Base-by-base conservation (phyloP, 2,113 vertebrate genomes). In the Willisornis vidua region DNA sequence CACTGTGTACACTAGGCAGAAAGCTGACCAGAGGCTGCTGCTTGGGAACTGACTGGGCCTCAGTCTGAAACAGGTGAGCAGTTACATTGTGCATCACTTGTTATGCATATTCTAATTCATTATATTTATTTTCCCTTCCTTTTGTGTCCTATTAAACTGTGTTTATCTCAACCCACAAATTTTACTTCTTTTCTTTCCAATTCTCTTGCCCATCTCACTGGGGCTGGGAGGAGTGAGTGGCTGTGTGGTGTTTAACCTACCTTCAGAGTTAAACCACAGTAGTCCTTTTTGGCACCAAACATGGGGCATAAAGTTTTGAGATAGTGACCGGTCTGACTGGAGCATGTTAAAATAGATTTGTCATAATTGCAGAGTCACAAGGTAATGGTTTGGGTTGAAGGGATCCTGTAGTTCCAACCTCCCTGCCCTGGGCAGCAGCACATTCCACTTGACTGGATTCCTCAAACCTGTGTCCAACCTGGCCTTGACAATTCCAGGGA, bases 251-350 rank as follows among this genome's bases (percentile, higher is more conserved):
- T 71, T 89, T 9, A 48, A 29, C 22, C 22, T 48, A 5, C 37
- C 43, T 37, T 29, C 62, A 26, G 12, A 29, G 10, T 70, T 63
- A 71, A 71, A 76, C 52, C 37, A 24, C 0, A 0, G 33, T 19
- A 52, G 25, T 55, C 10, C 22, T 37, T 55, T 49, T 37, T 62
- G 35, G 16, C 9, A 43, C 16, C 8, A 23, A 63, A 6, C 33
- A 12, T 63, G 55, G 26, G 35, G 43, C 49, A 29, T 45, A 62
- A 51, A 62, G 33, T 3, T 61, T 91, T 91, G 23, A 62, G n/a
- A 57, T 8, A 57, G 22, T 71, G 31, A 39, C 48, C 45, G 9
- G 43, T 57, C 23, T 45, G 55, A 51, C 26, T 49, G 43, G 13
- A 75, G 4, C 19, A 5, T 22, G 4, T 68, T 62, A 45, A 75